Evolutionary conservation across 2,888 invertebrate species (phyloP), one percentile per base, ranked within the genome.

Genomic region (Agonopterix subpropinquella): DNA sequence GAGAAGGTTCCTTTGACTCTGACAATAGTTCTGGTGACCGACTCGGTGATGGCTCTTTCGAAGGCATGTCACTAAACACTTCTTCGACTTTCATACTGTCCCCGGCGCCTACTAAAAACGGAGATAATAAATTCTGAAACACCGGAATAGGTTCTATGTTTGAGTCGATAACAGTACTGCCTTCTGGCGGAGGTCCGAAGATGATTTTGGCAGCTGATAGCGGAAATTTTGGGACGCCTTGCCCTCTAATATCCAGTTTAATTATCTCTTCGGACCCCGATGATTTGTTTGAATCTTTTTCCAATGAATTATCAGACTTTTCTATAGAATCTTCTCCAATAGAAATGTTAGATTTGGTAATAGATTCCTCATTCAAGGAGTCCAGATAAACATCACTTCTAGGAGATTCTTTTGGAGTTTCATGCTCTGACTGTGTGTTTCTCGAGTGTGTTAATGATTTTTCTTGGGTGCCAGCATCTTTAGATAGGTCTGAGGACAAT

Each of bases 251-350:
- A 61, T 89, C 89, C 50, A 89, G 55, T 53, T 87, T 88, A 47
- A 89, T 89, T 7, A 89, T 82, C 57, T 89, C 89, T 54, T 89
- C 89, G 36, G 89, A 89, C 0, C 69, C 78, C 44, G 85, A 81
- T 58, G 75, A 56, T 57, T 67, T 75, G 8, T 68, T 66, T 0
- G 60, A 56, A 49, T 54, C 57, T 46, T 63, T 54, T 18, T 58
- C 57, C 18, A 62, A 58, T 28, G 65, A 69, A 46, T 64, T 61
- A 53, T 63, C 67, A 35, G 61, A 62, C 47, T 60, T 59, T 7
- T 67, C 67, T 43, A 53, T 13, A 36, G 60, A 64, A 35, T 65
- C 61, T 44, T 62, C 55, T 42, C 43, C 47, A n/a, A 64, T 50
- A 11, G 69, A 67, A 41, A 60, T 44, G 49, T 67, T 59, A 13